A percentile compares a stretch with the other conserved stretches of the same genome.
Evolutionary conservation across 2,113 vertebrate genomes (phyloP).

Genomic region (Grammomys dolichurus): DNA sequence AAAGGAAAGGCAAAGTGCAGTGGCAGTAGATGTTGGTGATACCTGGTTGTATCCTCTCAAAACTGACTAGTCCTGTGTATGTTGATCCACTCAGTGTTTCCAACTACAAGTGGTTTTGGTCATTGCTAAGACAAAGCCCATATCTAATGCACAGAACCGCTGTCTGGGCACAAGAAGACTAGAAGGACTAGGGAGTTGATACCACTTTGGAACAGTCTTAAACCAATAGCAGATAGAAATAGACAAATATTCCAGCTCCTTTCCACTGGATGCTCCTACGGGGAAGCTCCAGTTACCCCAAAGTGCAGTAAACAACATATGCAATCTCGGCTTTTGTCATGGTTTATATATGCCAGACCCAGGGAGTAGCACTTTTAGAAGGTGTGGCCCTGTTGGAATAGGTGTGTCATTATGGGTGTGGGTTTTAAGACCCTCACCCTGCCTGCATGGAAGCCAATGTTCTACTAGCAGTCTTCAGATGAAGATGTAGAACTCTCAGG

Average conservation of each 20-base stretch:
- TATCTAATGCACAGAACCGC: not conserved
- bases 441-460: too few species aligned
- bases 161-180: not conserved
- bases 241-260: not conserved
- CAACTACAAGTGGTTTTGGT: not conserved
- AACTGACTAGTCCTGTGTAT: not conserved
- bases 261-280: not conserved
- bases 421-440: too few species aligned
- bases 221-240: not conserved
- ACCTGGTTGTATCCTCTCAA: not conserved
- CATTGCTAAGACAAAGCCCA: not conserved
- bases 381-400: too few species aligned
- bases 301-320: not conserved
- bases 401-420: too few species aligned
- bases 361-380: too few species aligned
- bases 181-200: not conserved
- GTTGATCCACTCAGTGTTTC: not conserved
- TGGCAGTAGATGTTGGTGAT: not conserved
- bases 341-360: too few species aligned
- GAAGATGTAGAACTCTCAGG: too few species aligned
- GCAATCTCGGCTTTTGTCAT: not conserved
- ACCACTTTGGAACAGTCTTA: not conserved
- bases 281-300: not conserved
- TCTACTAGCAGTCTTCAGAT: too few species aligned
- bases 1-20: not conserved